Evolutionary conservation across 2,113 vertebrate species (phyloP).

Genomic region (Spea bombifrons): DNA sequence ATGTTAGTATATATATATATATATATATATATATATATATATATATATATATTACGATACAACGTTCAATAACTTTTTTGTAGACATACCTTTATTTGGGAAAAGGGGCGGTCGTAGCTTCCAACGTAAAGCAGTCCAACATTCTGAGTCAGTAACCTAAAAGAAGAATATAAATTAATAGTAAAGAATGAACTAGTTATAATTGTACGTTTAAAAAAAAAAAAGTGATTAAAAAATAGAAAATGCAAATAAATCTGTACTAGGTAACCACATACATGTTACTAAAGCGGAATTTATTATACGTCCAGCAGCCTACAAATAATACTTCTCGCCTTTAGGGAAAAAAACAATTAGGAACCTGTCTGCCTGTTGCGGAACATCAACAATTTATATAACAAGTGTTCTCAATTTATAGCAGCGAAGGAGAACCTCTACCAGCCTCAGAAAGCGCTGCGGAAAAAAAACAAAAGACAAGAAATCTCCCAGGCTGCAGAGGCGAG

Average conservation of each 20-base stretch:
- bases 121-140: slow-evolving; percentile 94
- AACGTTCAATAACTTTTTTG: not conserved
- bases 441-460: not conserved
- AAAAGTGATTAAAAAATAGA: slow-evolving; percentile 13
- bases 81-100: slow-evolving; percentile 90
- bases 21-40: no score
- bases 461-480: not conserved
- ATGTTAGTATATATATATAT: no score
- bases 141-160: slow-evolving; percentile 86
- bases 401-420: slow-evolving; percentile 12
- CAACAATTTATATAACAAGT: slow-evolving; percentile 19
- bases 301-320: not conserved
- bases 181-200: no score
- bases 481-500: not conserved
- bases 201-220: no score
- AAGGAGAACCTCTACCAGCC: not conserved
- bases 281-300: not conserved
- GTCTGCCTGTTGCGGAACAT: slow-evolving; percentile 3
- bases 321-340: not conserved
- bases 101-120: slow-evolving; percentile 91
- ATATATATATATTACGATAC: not conserved
- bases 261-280: not conserved
- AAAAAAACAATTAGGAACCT: slow-evolving; percentile 16
- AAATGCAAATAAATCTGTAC: slow-evolving; percentile 29
- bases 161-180: slow-evolving; percentile 56